Percentiles rank a stretch among this genome's conserved stretches.
phyloP scores from a whole-genome alignment of 2,113 vertebrate species.

The Sebastes schlegelii region DNA sequence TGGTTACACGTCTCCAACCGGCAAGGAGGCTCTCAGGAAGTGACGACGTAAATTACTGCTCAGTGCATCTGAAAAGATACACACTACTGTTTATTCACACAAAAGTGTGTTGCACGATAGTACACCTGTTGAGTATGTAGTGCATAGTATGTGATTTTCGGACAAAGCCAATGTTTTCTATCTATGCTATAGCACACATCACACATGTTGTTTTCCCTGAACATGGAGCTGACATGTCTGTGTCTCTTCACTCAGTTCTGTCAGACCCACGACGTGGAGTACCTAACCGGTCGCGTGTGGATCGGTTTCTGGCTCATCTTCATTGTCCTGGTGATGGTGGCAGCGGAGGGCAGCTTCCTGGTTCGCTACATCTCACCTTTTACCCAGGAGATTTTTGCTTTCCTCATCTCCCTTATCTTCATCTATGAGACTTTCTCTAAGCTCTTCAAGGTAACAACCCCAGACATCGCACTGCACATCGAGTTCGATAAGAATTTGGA shows the following conservation, averaged over 20 bases:
- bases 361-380: slow-evolving; percentile 98
- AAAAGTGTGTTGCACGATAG: too few species aligned
- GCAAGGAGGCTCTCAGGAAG: too few species aligned
- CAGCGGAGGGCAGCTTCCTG: slow-evolving; percentile 96
- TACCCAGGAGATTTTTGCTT: slow-evolving; percentile 99
- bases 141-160: too few species aligned
- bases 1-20: too few species aligned
- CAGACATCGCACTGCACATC: neutral
- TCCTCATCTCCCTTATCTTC: slow-evolving; percentile 99
- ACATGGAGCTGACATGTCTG: neutral
- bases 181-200: too few species aligned
- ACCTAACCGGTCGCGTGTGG: slow-evolving; percentile 97
- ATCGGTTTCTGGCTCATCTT: slow-evolving; percentile 97
- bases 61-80: too few species aligned
- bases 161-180: too few species aligned
- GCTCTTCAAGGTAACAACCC: slow-evolving; percentile 88
- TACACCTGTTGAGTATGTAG: too few species aligned
- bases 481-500: neutral
- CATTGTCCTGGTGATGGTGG: slow-evolving; percentile 94
- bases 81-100: too few species aligned
- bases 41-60: too few species aligned
- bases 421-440: slow-evolving; percentile 99
- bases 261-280: slow-evolving; percentile 92
- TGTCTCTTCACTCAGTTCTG: slow-evolving; percentile 88
- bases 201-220: neutral